Percentiles rank a stretch among this genome's conserved stretches.
These are phyloP conservation scores for Eucriotettix oculatus DNA, from an alignment of 2,888 invertebrate genomes.

Conservation along the genomic window DNA sequence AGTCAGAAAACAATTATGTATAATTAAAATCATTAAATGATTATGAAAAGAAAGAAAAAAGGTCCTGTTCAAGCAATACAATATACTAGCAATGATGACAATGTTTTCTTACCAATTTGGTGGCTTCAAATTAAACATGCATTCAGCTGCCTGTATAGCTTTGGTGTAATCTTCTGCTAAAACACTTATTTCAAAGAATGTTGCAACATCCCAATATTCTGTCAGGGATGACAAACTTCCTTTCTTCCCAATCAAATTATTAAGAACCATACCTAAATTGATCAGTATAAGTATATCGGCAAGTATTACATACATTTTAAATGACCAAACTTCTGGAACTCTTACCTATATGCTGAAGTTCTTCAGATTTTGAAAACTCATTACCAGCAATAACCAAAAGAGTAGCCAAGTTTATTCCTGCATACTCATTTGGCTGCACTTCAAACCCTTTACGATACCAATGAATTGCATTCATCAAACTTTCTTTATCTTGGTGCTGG, in stretches of 20 bases:
- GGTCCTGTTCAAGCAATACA: neutral
- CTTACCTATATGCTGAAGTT: conserved; percentile 73
- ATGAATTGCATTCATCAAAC: conserved; percentile 80
- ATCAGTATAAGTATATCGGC: no score
- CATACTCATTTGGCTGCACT: conserved; percentile 96
- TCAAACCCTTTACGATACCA: conserved; percentile 98
- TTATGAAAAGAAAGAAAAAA: neutral
- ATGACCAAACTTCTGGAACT: neutral
- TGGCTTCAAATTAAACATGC: conserved; percentile 81
- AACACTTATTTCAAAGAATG: conserved; percentile 96
- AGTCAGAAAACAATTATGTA: neutral
- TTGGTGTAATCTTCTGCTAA: conserved; percentile 92
- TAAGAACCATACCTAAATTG: conserved; percentile 65
- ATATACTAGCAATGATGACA: neutral
- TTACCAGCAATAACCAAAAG: conserved; percentile 91
- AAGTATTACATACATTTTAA: no score
- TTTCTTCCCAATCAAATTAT: conserved; percentile 94
- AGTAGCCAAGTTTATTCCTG: conserved; percentile 96
- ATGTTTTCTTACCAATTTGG: conserved; percentile 51
- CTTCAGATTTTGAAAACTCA: conserved; percentile 81
- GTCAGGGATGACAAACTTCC: conserved; percentile 82
- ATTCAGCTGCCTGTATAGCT: conserved; percentile 90
- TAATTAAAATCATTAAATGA: neutral
- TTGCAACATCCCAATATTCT: conserved; percentile 99
- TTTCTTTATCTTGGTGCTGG: conserved; percentile 71